Base-by-base conservation (phyloP, 2,888 invertebrate genomes). In the Cyclophora albipunctata region DNA sequence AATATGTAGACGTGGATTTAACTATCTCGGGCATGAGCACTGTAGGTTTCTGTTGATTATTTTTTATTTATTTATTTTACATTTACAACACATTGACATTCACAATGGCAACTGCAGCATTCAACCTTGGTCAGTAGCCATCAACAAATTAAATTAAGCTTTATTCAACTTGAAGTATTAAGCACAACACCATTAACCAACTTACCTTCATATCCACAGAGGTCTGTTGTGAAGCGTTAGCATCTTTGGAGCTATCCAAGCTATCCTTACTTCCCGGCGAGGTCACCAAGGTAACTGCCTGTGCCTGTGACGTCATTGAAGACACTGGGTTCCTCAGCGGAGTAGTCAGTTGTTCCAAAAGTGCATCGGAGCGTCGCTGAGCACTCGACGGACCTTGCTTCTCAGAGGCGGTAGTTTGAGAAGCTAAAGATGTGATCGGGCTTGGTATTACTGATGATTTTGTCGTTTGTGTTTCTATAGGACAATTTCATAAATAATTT, bases 261-360 rank as follows among this genome's bases (percentile, higher is more conserved):
- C 75, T 79, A 51, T 87, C 87, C 62, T 86, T 86, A 59, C 79
- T 80, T 45, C 76, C 79, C 45, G 84, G 80, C 34, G 83, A 74
- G 55, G 71, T 52, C 50, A 71, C 74, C 2, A 67, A 66, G 4
- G 75, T 54, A 4, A 69, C 54, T 3, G 79, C 69, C 41, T 67
- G 69, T 7, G 67, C 54, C 4, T 75, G 60, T 44, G 78, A 63
- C 51, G 69, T 61, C 57, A 78, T 42, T 2, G 82, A 70, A 2
- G 79, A 55, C 49, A 81, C 70, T 0, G 79, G 78, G 60, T 80
- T 86, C 54, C 79, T 70, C 53, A 89, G 62, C 0, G 89, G 87
- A 59, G 78, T 67, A 0, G 89, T 89, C 55, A 89, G 71, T 49
- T 87, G 85, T 62, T 89, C 89, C 7, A 88, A 63, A 45, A 89